These are phyloP conservation scores for Electrophaes corylata DNA, from an alignment of 2,888 invertebrate species.

Conservation along the genomic window DNA sequence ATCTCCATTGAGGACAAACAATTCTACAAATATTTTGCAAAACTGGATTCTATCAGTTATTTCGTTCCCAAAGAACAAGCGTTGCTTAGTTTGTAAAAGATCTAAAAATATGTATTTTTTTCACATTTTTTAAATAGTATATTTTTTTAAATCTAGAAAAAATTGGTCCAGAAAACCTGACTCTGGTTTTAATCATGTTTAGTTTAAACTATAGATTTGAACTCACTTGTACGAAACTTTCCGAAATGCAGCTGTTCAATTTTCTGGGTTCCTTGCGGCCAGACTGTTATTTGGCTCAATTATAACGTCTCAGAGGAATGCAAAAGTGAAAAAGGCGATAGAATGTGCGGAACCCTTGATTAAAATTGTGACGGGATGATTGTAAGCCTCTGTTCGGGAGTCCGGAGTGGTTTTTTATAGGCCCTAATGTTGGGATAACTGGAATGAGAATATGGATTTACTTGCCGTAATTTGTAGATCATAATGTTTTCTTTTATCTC, in stretches of 20 bases:
- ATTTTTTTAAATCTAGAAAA: no score
- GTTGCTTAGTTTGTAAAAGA: no score
- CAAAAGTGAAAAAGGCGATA: conserved; percentile 74
- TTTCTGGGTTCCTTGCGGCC: conserved; percentile 35
- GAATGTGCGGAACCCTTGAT: conserved; percentile 73
- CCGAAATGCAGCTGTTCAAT: conserved; percentile 57
- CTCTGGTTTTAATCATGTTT: neutral
- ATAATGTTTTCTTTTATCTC: neutral
- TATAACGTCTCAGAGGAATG: conserved; percentile 73
- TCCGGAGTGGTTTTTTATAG: conserved; percentile 19
- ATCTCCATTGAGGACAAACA: no score
- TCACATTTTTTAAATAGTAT: no score
- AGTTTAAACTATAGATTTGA: neutral
- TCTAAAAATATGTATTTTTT: no score
- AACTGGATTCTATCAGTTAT: no score
- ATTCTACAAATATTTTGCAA: no score
- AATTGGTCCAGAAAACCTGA: no score
- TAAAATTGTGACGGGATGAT: conserved; percentile 82
- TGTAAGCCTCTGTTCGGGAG: conserved; percentile 49
- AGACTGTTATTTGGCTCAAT: conserved; percentile 78
- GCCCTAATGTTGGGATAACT: conserved; percentile 25
- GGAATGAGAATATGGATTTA: conserved; percentile 10
- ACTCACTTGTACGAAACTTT: conserved; percentile 10
- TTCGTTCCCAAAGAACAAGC: no score
- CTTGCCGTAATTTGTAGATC: neutral